Percentiles rank a stretch among this genome's conserved stretches.
These are phyloP conservation scores for Melospiza georgiana DNA, from an alignment of 2,113 vertebrate species.

Conservation along the genomic window DNA sequence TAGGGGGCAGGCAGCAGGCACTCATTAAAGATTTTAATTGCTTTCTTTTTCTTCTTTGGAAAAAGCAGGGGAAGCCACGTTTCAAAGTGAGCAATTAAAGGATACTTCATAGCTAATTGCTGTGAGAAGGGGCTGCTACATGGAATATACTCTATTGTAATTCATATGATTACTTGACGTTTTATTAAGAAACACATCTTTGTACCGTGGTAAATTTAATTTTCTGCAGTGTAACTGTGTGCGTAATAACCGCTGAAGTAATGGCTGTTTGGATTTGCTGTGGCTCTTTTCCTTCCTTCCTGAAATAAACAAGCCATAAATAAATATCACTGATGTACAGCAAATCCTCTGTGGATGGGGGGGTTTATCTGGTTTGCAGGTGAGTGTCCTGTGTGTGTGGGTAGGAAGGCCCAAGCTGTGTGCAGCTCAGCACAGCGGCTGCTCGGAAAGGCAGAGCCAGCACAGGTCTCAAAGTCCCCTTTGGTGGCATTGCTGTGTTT, in stretches of 20 bases:
- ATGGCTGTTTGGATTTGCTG: slow-evolving; percentile 29
- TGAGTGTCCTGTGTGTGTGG: neutral
- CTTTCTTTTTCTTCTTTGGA: slow-evolving; percentile 37
- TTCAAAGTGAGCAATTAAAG: slow-evolving; percentile 49
- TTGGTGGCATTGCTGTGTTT: neutral
- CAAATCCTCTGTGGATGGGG: neutral
- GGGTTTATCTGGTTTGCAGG: neutral
- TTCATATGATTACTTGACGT: neutral
- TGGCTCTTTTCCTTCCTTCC: neutral
- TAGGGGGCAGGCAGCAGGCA: slow-evolving; percentile 15
- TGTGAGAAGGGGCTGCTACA: neutral
- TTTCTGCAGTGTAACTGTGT: neutral
- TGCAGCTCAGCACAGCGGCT: neutral
- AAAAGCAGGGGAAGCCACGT: neutral
- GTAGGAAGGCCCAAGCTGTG: neutral
- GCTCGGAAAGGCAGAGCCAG: neutral
- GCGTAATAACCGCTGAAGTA: neutral
- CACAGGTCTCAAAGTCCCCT: neutral
- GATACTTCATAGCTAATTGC: slow-evolving; percentile 47
- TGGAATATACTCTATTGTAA: slow-evolving; percentile 14
- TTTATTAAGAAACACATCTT: slow-evolving; percentile 47
- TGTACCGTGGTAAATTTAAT: slow-evolving; percentile 25
- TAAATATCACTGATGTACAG: neutral
- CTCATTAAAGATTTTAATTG: slow-evolving; percentile 61
- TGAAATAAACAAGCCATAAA: neutral